These are phyloP conservation scores for Rotaria sp. DNA, from an alignment of 2,888 invertebrate species.

Conservation along the genomic window DNA sequence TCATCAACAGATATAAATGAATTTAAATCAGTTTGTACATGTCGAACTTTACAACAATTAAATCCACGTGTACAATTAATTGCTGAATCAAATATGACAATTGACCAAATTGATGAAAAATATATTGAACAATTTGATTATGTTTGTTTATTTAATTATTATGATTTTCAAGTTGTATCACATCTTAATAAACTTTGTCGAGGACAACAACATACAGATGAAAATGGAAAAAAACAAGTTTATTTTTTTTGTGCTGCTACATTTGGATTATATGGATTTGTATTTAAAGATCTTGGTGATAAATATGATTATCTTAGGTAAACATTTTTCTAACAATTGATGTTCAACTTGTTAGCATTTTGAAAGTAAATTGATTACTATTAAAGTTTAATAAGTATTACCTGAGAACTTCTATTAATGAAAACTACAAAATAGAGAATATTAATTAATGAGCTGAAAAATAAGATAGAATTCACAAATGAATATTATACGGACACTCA, in stretches of 20 bases:
- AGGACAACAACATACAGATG: background rate
- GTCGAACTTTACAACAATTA: background rate
- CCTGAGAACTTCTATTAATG: no score
- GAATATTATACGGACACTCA: no score
- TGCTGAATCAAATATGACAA: background rate
- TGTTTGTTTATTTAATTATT: constrained; percentile 27
- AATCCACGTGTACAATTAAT: constrained; percentile 25
- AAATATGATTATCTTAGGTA: constrained; percentile 16
- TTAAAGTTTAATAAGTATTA: no score
- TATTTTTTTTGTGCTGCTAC: constrained; percentile 4
- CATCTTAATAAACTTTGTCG: background rate
- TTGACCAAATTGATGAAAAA: constrained; percentile 1
- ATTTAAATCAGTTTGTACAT: constrained; percentile 19
- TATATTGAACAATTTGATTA: constrained; percentile 19
- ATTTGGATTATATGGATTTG: constrained; percentile 6
- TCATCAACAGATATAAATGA: background rate
- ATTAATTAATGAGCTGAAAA: no score
- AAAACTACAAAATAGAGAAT: no score
- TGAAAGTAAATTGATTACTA: no score
- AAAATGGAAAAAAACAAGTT: background rate
- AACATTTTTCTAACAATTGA: background rate
- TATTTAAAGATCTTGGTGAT: constrained; percentile 22
- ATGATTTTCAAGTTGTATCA: background rate
- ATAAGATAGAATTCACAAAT: no score
- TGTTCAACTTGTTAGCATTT: no score